Conservation (phyloP, 1,140 invertebrate genomes). For the Littorina saxatilis region DNA sequence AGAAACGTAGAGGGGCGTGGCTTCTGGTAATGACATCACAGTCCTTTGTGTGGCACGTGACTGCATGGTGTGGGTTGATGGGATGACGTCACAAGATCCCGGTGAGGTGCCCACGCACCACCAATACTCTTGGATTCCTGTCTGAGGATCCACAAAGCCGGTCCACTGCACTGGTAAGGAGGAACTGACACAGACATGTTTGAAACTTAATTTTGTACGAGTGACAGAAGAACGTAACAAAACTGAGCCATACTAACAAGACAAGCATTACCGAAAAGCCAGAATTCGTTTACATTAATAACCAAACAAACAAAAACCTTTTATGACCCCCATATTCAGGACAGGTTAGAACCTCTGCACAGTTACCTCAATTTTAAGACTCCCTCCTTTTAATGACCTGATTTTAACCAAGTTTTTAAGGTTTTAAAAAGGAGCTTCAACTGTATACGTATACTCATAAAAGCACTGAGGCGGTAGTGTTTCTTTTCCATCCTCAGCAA, state of each 20-base stretch:
- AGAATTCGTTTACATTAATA: background rate
- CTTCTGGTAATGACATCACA: constrained; percentile 37
- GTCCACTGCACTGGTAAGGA: constrained; percentile 44
- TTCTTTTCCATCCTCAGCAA: too few species aligned
- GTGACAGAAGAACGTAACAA: background rate
- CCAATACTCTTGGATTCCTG: constrained; percentile 52
- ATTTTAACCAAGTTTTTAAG: too few species aligned
- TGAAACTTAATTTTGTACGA: background rate
- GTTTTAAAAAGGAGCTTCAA: too few species aligned
- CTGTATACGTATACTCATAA: too few species aligned
- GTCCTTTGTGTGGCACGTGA: constrained; percentile 33
- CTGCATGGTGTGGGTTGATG: constrained; percentile 27
- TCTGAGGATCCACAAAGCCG: constrained; percentile 59
- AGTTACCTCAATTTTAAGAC: background rate
- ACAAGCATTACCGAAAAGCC: too few species aligned
- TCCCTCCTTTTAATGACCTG: too few species aligned
- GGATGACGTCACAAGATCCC: constrained; percentile 45
- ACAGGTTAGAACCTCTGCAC: background rate
- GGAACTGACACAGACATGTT: constrained; percentile 24
- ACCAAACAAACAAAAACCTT: background rate
- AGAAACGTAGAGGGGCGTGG: constrained; percentile 45
- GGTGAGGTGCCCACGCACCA: constrained; percentile 46
- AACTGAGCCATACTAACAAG: background rate
- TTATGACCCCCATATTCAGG: background rate
- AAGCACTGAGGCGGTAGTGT: too few species aligned